These are phyloP conservation scores for Bathynomus jamesi DNA, from an alignment of 1,140 invertebrate species.

Conservation along the genomic window DNA sequence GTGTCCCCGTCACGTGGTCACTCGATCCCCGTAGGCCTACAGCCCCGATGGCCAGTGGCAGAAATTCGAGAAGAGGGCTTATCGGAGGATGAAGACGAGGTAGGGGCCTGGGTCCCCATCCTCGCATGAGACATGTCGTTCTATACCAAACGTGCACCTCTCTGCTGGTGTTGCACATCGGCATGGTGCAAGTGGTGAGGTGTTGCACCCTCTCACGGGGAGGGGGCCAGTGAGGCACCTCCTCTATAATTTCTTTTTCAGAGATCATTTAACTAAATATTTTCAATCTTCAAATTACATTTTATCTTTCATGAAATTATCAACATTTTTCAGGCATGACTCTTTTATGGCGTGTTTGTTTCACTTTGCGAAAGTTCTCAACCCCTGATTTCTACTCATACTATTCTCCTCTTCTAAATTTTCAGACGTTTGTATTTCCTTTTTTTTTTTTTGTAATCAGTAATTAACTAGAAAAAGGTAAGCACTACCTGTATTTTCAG, in stretches of 20 bases:
- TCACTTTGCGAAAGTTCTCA: background rate
- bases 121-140: background rate
- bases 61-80: background rate
- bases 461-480: background rate
- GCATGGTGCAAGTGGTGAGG: background rate
- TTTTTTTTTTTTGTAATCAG: background rate
- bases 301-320: background rate
- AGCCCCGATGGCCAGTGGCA: no score
- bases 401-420: background rate
- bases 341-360: background rate
- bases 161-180: background rate
- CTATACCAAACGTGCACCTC: no score
- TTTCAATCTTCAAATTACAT: background rate
- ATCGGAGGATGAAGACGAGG: background rate
- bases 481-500: background rate
- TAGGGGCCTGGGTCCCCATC: background rate
- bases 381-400: background rate
- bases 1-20: background rate
- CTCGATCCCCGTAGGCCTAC: no score
- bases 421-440: background rate
- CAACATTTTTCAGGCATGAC: background rate
- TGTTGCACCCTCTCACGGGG: background rate
- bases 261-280: background rate
- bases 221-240: background rate
- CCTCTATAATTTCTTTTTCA: background rate